A percentile compares a stretch with the other conserved stretches of the same genome.
Evolutionary conservation across 1,140 invertebrate species (phyloP).

Genomic region (Stegodyphus mimosarum): DNA sequence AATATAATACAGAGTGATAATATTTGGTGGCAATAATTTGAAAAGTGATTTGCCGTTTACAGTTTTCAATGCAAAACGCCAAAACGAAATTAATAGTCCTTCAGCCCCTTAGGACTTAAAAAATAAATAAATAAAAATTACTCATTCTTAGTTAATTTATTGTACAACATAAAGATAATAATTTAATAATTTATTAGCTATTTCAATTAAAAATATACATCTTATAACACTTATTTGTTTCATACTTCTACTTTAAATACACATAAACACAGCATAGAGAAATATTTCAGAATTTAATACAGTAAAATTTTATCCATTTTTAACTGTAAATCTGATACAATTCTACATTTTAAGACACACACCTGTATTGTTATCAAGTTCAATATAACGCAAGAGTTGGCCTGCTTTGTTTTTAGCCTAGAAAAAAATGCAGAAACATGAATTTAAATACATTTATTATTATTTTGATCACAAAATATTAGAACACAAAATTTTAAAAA

Average conservation of each 20-base stretch:
- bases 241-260: neutral
- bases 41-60: no score
- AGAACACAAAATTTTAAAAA: no score
- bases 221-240: neutral
- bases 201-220: no score
- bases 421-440: conserved; percentile 51
- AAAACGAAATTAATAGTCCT: no score
- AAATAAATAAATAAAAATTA: no score
- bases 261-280: neutral
- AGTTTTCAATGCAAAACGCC: no score
- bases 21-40: no score
- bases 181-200: no score
- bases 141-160: no score
- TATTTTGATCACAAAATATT: neutral
- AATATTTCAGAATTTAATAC: neutral
- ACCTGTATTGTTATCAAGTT: conserved; percentile 87
- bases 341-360: conserved; percentile 59
- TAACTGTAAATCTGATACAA: neutral
- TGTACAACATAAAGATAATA: no score
- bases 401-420: conserved; percentile 86
- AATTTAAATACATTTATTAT: neutral
- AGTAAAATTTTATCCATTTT: neutral
- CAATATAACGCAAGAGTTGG: conserved; percentile 85
- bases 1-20: no score
- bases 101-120: no score